These are phyloP conservation scores for Oxyteleia sp. DNA, from an alignment of 2,888 invertebrate species.

Conservation along the genomic window DNA sequence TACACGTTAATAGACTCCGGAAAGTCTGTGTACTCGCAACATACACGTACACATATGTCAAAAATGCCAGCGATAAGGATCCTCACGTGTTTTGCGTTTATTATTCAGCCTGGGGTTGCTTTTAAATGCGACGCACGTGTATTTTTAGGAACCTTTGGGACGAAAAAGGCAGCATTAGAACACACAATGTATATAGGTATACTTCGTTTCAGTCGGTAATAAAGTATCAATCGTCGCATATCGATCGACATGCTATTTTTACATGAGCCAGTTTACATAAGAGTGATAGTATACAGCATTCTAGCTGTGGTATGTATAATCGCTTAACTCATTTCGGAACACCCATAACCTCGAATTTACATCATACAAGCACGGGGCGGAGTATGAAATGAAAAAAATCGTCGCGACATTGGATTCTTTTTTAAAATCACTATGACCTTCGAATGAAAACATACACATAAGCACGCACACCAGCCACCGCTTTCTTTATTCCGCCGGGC, in stretches of 20 bases:
- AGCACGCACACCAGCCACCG: no score
- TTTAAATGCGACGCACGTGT: slow-evolving; percentile 2
- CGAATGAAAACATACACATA: no score
- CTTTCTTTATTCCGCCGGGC: no score
- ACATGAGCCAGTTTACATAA: slow-evolving; percentile 73
- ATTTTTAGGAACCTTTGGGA: not conserved
- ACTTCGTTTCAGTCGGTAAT: slow-evolving; percentile 66
- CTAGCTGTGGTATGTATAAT: slow-evolving; percentile 57
- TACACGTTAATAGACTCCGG: slow-evolving; percentile 13
- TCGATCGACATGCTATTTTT: slow-evolving; percentile 74
- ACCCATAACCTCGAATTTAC: slow-evolving; percentile 49
- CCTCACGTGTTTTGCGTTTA: slow-evolving; percentile 1
- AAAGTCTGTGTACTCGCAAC: not conserved
- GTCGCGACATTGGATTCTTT: no score
- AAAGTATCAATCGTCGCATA: slow-evolving; percentile 72
- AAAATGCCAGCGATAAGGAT: slow-evolving; percentile 21
- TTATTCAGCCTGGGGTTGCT: not conserved
- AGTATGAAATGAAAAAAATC: no score
- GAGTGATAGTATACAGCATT: slow-evolving; percentile 64
- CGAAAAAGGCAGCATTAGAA: not conserved
- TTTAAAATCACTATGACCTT: no score
- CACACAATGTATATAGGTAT: slow-evolving; percentile 1
- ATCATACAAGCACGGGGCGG: slow-evolving; percentile 9
- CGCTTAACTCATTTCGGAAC: slow-evolving; percentile 51
- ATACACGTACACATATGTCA: not conserved